A percentile compares a stretch with the other conserved stretches of the same genome.
Evolutionary conservation across 2,797 vertebrate genomes (phyloP).

Genomic region (Oreochromis grahami): DNA sequence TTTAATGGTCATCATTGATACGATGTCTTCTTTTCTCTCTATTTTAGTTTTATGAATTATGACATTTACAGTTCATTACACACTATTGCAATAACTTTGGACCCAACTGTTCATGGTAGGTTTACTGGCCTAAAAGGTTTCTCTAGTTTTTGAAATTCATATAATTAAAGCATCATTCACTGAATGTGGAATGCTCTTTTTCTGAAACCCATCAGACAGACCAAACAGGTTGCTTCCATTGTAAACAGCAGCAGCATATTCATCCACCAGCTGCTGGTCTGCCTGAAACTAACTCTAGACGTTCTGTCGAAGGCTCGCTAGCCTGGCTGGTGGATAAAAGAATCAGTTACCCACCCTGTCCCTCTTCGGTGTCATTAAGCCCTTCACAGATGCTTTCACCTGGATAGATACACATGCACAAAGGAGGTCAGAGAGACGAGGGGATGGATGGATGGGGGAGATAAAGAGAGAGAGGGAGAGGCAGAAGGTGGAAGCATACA

Average conservation of each 20-base stretch:
- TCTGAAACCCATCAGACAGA: background rate
- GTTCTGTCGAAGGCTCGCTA: background rate
- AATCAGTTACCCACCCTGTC: constrained; percentile 76
- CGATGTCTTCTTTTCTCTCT: background rate
- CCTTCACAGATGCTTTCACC: constrained; percentile 84
- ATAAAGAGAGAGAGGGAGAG: background rate
- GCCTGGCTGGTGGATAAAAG: constrained; percentile 52
- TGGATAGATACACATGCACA: constrained; percentile 84
- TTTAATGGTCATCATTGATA: background rate
- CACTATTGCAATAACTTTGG: background rate
- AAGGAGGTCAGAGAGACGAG: constrained; percentile 64
- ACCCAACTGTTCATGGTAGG: background rate
- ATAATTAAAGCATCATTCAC: background rate
- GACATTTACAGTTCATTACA: background rate
- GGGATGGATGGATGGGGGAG: constrained; percentile 19
- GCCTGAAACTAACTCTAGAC: background rate
- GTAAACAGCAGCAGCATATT: background rate
- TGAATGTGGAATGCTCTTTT: background rate
- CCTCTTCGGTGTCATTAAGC: constrained; percentile 77
- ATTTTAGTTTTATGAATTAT: background rate
- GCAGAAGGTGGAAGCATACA: constrained; percentile 54
- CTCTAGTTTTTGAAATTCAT: background rate
- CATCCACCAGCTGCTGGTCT: constrained; percentile 14
- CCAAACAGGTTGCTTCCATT: background rate
- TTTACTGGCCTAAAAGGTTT: background rate